Evolutionary conservation across 2,797 vertebrate genomes (phyloP).

Genomic region (Vespertilio murinus): DNA sequence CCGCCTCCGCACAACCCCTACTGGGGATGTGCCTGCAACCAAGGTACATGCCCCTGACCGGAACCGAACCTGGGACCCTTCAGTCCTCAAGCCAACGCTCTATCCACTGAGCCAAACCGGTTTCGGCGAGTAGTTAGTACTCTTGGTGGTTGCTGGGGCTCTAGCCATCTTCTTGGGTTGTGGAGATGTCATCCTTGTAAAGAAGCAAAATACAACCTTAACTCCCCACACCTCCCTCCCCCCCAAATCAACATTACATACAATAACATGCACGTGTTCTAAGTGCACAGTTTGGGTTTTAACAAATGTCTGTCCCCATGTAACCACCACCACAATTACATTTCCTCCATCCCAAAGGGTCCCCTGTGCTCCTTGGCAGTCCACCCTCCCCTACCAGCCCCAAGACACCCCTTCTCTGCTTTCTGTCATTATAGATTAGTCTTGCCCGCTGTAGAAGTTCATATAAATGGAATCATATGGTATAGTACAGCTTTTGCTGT

Average conservation of each 20-base stretch:
- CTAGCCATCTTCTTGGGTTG: not conserved
- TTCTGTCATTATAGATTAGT: not conserved
- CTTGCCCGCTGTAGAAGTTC: not conserved
- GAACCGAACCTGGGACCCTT: no score
- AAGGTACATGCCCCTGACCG: no score
- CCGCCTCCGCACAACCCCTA: no score
- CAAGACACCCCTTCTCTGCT: not conserved
- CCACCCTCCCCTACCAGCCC: not conserved
- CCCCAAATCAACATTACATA: not conserved
- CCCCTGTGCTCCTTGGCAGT: not conserved
- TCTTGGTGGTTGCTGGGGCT: not conserved
- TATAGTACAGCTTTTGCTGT: not conserved
- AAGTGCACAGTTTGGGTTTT: not conserved
- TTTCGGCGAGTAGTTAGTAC: not conserved
- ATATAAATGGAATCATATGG: not conserved
- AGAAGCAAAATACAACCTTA: not conserved
- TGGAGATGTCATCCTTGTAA: not conserved
- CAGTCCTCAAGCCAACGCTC: no score
- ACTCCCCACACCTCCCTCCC: not conserved
- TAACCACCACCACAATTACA: not conserved
- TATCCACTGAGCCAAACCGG: no score
- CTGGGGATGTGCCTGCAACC: no score
- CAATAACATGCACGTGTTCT: not conserved
- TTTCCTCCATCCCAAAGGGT: not conserved
- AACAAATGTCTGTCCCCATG: not conserved